These are phyloP conservation scores for Spea hammondii DNA, from an alignment of 2,797 vertebrate species.

Conservation along the genomic window DNA sequence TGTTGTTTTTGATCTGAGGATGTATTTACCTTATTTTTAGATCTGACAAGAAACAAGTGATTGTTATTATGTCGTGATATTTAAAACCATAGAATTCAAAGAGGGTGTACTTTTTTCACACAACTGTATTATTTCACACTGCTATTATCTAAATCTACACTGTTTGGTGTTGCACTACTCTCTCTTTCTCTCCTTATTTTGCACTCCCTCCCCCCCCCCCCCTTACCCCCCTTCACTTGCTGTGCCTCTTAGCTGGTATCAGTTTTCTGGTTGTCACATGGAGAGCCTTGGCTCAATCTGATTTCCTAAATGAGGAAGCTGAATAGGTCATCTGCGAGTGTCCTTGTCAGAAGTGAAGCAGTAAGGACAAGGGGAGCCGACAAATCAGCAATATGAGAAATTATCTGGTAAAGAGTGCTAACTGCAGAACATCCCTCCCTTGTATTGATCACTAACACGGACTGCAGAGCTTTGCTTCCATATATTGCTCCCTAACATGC, in stretches of 20 bases:
- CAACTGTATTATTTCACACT: too few relatives aligned
- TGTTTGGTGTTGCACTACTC: too few relatives aligned
- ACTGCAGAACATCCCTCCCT: background rate
- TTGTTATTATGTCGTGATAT: too few relatives aligned
- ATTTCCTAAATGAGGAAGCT: constrained; percentile 14
- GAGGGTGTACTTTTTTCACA: too few relatives aligned
- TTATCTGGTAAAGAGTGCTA: constrained; percentile 4
- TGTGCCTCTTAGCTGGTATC: background rate
- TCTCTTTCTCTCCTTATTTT: background rate
- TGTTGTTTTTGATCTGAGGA: too few relatives aligned
- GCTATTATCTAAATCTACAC: too few relatives aligned
- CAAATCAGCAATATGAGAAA: constrained; percentile 16
- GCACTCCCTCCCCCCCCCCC: background rate
- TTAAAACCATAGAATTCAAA: too few relatives aligned
- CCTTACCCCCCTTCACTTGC: background rate
- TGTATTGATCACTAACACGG: background rate
- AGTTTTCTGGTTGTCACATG: background rate
- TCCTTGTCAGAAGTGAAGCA: constrained; percentile 34
- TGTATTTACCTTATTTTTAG: too few relatives aligned
- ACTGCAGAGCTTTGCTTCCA: background rate
- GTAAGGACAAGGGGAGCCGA: constrained; percentile 20
- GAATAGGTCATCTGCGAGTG: constrained; percentile 2
- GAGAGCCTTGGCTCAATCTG: background rate
- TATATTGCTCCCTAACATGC: background rate
- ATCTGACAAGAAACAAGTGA: too few relatives aligned